Base-by-base conservation (phyloP, 2,113 vertebrate genomes). In the Oncorhynchus mykiss region DNA sequence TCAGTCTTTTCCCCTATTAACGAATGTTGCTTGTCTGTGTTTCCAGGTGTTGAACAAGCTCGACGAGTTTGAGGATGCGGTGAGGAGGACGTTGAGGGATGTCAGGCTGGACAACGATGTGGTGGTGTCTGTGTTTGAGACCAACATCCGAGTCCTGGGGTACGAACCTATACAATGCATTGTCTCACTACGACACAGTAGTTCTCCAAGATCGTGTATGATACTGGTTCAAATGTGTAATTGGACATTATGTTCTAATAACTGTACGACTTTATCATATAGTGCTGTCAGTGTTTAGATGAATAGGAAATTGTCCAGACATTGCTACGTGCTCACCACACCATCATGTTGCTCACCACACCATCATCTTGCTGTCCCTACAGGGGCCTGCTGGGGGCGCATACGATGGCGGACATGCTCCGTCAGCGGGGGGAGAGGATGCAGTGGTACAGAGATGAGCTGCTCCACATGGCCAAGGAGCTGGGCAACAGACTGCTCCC, bases 351-450 rank as follows among this genome's bases (percentile, higher is more conserved):
- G 51, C 51, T 54, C 51, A 54, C 51, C 51, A 54, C 51, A 13
- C 51, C 14, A 18, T 54, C 14, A 4, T 18, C 4, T 54, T 22
- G 31, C 54, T 75, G 69, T 78, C 34, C 79, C 29, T 22, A 13
- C 73, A 99, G 98, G 59, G 98, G 98, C 78, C 95, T 99, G 79
- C 82, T 99, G 76, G 98, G 98, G n/a, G 98, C 95, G 27, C 98
- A 99, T n/a, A 95, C 97, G 0, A 93, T 99, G 93, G 97, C 97
- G 0, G 94, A 98, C 87, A 94, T 99, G 93, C 92, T 98, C 80
- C 95, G 93, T 72, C 95, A 96, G 70, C 93, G 95, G 73, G 96
- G 97, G 1, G 94, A 95, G 81, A 86, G 86, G 73, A 99, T 99
- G 97, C 94, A 94, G 85, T 99, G 97, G 98, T 99, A 99, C 87